Base-by-base conservation (phyloP, 1,140 invertebrate species). In the Matsumurasca onukii region DNA sequence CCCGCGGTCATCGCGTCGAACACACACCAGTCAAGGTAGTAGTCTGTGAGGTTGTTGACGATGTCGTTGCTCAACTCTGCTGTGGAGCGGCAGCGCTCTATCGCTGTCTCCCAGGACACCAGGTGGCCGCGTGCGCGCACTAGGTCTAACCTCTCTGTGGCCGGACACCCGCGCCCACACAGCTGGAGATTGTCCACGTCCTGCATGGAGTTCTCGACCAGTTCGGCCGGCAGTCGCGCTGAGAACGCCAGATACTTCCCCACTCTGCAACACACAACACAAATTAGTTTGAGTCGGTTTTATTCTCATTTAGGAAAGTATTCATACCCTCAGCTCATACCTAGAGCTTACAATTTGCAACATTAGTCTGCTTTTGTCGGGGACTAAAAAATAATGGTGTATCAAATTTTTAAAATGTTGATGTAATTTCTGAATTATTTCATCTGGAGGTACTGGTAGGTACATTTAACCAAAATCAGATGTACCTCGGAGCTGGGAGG, bases 21-120 rank as follows among this genome's bases (percentile, higher is more conserved):
- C 55, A 86, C 81, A 76, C 85, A 86, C 65, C 84, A 84, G 74
- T 86, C 85, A 64, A 86, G 78, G 74, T 84, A 86, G 72, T 82
- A 80, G 71, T 83, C 84, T 17, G 82, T 82, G 25, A 86, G 79
- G 75, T 75, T 66, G 66, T 73, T 71, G 2, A 49, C 65, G 1
- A 75, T 70, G 12, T 67, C 71, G 30, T 65, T 70, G 55, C 66
- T 65, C 49, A 73, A 64, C n/a, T 68, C 63, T 5, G 65, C 67
- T 27, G 48, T 67, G n/a, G 39, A 34, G 31, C 52, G 49, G 68
- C 75, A 75, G 45, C 70, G 70, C 13, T 39, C 66, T 29, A 72
- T 29, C 17, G 72, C 72, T 1, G 49, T 59, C 17, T 75, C 73
- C 70, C 71, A 71, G 3, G 73, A 69, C 30, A 70, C 71, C 20